Evolutionary conservation across 1,140 invertebrate genomes (phyloP).

Genomic region (Acyrthosiphon pisum): DNA sequence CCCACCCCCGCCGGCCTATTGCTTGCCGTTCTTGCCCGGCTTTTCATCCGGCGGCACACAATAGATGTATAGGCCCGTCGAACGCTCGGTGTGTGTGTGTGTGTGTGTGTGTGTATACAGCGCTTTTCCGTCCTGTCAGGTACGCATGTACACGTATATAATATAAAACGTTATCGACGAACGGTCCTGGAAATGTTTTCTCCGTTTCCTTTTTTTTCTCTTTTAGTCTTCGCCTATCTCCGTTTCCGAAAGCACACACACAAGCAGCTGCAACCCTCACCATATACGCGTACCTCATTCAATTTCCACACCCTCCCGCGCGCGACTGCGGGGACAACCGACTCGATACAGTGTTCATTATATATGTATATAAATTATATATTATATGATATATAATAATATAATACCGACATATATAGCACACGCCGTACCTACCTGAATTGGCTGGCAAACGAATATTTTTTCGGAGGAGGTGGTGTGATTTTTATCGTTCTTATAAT

Average conservation of each 20-base stretch:
- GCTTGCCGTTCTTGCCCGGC: not conserved
- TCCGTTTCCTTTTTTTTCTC: not conserved
- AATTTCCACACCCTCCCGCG: too few species aligned
- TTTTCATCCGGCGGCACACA: not conserved
- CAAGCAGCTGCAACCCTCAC: too few species aligned
- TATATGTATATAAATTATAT: too few species aligned
- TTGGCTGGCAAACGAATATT: not conserved
- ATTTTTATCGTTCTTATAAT: not conserved
- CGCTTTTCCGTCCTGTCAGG: not conserved
- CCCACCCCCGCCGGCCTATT: too few species aligned
- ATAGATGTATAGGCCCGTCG: not conserved
- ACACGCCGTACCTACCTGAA: not conserved
- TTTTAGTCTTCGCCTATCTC: not conserved
- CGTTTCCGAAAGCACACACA: not conserved
- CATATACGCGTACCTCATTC: too few species aligned
- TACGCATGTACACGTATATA: not conserved
- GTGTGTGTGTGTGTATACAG: not conserved
- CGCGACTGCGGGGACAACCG: not conserved
- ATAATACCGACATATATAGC: not conserved
- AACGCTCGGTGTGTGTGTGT: not conserved
- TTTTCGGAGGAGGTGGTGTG: not conserved
- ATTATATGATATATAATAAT: not conserved
- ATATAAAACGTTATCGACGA: constrained; percentile 26
- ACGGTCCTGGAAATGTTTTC: constrained; percentile 11
- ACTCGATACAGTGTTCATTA: not conserved